phyloP scores from a whole-genome alignment of 2,113 vertebrate species.

The Notiomystis cincta region DNA sequence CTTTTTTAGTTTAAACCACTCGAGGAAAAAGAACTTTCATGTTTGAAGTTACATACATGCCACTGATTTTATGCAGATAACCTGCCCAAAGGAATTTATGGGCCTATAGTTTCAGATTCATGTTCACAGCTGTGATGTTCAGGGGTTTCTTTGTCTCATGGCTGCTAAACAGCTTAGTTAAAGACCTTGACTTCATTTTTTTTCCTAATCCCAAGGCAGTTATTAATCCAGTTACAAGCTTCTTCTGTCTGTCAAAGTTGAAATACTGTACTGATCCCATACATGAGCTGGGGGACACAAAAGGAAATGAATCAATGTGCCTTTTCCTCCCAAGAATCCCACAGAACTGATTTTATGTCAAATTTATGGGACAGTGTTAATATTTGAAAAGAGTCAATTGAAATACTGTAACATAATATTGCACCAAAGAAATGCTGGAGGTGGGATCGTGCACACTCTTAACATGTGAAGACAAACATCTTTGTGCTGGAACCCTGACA shows the following conservation, averaged over 20 bases:
- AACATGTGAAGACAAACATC: not conserved
- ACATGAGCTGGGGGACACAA: not conserved
- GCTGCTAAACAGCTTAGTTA: not conserved
- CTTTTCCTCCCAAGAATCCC: not conserved
- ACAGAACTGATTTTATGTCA: not conserved
- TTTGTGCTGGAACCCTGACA: not conserved
- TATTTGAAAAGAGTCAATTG: not conserved
- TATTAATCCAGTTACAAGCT: not conserved
- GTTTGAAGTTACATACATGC: not conserved
- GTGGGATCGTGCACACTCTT: not conserved
- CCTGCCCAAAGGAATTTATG: not conserved
- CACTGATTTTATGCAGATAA: not conserved
- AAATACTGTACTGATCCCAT: not conserved
- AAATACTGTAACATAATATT: not conserved
- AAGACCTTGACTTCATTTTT: not conserved
- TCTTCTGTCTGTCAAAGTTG: not conserved
- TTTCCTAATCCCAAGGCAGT: not conserved
- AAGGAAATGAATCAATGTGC: not conserved
- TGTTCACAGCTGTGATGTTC: fast-evolving
- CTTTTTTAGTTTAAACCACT: not conserved
- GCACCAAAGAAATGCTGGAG: not conserved
- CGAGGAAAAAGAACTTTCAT: not conserved
- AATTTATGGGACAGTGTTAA: not conserved
- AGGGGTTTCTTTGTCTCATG: not conserved
- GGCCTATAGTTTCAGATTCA: not conserved